Percentiles rank a stretch among this genome's conserved stretches.
phyloP scores from a whole-genome alignment of 2,797 vertebrate genomes.

The Pseudotriccus pelzelni region DNA sequence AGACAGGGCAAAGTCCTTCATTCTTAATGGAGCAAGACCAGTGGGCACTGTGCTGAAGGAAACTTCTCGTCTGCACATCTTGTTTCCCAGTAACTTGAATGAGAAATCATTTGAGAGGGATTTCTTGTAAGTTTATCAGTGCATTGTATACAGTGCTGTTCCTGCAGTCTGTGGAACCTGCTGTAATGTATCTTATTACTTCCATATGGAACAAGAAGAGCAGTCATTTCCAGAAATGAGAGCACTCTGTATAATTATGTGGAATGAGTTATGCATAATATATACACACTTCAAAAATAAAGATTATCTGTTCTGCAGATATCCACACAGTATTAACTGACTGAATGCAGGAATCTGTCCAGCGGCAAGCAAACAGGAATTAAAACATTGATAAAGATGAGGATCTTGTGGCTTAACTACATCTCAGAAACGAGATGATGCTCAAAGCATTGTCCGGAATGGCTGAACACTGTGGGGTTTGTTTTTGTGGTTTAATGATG shows the following conservation, averaged over 20 bases:
- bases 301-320: not conserved
- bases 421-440: not conserved
- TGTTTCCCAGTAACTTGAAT: not conserved
- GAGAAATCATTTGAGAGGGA: not conserved
- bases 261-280: constrained; percentile 46
- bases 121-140: constrained; percentile 15
- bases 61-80: not conserved
- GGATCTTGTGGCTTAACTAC: not conserved
- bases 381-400: not conserved
- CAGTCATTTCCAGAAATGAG: constrained; percentile 54
- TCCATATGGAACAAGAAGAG: not conserved
- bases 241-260: constrained; percentile 31
- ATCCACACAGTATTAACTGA: not conserved
- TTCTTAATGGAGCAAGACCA: not conserved
- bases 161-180: not conserved
- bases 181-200: not conserved
- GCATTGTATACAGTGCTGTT: not conserved
- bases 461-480: not conserved
- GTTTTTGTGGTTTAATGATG: not conserved
- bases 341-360: not conserved
- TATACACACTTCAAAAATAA: not conserved
- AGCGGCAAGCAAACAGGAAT: not conserved
- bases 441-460: not conserved
- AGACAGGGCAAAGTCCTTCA: not conserved
- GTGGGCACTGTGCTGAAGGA: not conserved